Base-by-base conservation (phyloP, 2,113 vertebrate species). In the Rhynchopsitta pachyrhyncha region DNA sequence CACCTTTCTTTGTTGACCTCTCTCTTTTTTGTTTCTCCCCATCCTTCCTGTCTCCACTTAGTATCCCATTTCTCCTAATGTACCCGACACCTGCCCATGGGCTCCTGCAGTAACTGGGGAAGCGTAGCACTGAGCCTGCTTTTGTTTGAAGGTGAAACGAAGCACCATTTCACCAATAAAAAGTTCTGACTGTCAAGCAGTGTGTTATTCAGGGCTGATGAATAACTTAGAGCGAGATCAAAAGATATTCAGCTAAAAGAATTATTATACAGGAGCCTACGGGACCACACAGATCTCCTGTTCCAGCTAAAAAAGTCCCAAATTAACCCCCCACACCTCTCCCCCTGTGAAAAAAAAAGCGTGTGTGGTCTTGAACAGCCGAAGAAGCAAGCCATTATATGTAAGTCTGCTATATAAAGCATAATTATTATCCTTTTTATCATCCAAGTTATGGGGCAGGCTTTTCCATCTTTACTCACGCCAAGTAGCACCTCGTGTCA, bases 181-280 rank as follows among this genome's bases (percentile, higher is more conserved):
- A 97, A 50, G 85, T 85, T 89, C 95, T 97, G 96, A 97, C 97
- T 98, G 96, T 98, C 97, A 98, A 97, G 96, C 90, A 84, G 77
- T 67, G 93, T 95, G 97, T 97, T 97, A 95, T 96, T 97, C 96
- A 96, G 96, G 96, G 95, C 97, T 98, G 97, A 97, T 98, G 98
- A 98, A 98, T 98, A 98, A 98, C 97, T 98, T 97, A 90, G 92
- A 96, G 92, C 9, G 96, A 98, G 98, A 98, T 98, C 98, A 98
- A 98, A 98, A 98, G 98, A 98, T 98, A 98, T 98, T 98, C 97
- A 98, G 97, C 97, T 97, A 84, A 17, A 97, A 96, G 98, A 98
- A 98, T 98, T 98, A 98, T 98, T 97, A 97, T 95, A 98, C 97
- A 96, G 95, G 96, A 98, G 98, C 95, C 97, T 95, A 96, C 97